Base-by-base conservation (phyloP, 2,113 vertebrate genomes). In the Canis aureus region DNA sequence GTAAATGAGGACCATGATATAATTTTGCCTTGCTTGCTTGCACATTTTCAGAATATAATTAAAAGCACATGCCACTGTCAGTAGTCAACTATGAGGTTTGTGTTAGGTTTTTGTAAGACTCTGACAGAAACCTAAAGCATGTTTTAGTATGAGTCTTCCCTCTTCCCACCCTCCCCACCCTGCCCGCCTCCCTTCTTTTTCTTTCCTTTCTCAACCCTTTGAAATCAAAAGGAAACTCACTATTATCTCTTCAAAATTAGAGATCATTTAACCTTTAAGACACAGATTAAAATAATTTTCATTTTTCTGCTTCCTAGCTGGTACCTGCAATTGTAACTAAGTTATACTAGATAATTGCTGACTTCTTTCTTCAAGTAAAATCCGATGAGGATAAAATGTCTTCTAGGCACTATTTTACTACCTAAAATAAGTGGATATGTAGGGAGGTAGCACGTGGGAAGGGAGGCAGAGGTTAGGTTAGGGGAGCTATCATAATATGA, bases 21-120 rank as follows among this genome's bases (percentile, higher is more conserved):
- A 66, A 93, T 93, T 96, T 89, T n/a, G 86, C 64, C 57, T 88
- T 6, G 1, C 55, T 87, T 55, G 62, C 96, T 84, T 81, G 20
- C 67, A 93, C 7, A 92, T 97, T 97, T 96, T 76, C 74, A n/a
- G 89, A 62, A 57, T 84, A 11, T 57, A 80, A 67, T 11, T 51
- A 12, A 83, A 98, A 98, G 89, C 96, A 97, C 86, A 74, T 66
- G 23, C 13, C 12, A 0, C 60, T 82, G 53, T 81, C 91, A 96
- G 78, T 90, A 93, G 62, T 1, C 66, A 97, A 3, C 95, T 92
- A 1, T 79, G 66, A 27, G 29, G 60, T 90, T 74, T 0, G 0
- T 89, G 0, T 74, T 91, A 89, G n/a, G 49, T 95, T 98, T 96
- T 94, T 95, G 8, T 64, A 94, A 97, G 94, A 91, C 92, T 92